Conservation (phyloP, 2,888 invertebrate genomes). For the Actias luna region DNA sequence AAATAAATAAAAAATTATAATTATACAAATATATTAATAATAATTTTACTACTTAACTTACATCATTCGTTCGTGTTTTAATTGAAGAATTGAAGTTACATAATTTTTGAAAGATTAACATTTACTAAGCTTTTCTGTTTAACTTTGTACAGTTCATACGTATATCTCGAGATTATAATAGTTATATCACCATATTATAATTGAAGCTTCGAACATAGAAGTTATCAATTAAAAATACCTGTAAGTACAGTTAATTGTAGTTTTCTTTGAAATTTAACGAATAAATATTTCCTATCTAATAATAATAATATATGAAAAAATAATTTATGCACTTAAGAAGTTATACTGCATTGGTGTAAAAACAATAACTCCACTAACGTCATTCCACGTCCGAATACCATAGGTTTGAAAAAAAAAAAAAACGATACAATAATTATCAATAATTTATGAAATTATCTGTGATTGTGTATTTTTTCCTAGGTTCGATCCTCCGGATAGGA, state of each 20-base stretch:
- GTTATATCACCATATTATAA: background rate
- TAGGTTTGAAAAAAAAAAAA: too few species aligned
- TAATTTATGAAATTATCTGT: too few species aligned
- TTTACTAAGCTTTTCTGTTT: background rate
- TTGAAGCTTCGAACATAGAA: background rate
- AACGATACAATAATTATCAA: too few species aligned
- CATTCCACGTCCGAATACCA: too few species aligned
- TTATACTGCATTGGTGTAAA: too few species aligned
- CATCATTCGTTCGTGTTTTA: background rate
- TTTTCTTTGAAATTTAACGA: background rate
- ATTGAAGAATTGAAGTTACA: background rate
- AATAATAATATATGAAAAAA: too few species aligned
- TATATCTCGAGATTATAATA: background rate
- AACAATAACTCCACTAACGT: too few species aligned
- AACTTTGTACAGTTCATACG: conserved; percentile 1
- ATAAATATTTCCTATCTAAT: background rate
- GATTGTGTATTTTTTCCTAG: too few species aligned
- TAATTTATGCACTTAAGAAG: too few species aligned
- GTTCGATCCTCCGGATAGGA: too few species aligned
- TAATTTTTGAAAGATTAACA: background rate
- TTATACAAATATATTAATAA: background rate
- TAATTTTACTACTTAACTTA: background rate
- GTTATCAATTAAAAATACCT: background rate
- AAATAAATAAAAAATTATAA: background rate
- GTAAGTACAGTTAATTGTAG: background rate